Evolutionary conservation across 2,888 invertebrate genomes (phyloP).

Genomic region (Pseudolycoriella hygida): DNA sequence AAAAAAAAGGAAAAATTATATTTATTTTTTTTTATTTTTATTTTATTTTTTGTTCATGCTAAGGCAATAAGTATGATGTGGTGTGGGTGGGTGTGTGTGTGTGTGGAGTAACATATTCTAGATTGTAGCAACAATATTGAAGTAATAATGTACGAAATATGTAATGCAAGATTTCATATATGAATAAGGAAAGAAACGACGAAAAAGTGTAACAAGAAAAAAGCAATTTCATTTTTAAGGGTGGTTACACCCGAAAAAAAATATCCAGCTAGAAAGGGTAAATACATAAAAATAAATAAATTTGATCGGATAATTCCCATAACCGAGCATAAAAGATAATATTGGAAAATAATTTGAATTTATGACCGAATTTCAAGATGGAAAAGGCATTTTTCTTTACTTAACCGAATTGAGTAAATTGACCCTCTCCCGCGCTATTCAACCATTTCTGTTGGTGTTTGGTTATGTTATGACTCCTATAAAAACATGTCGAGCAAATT

Average conservation of each 20-base stretch:
- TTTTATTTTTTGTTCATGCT: background rate
- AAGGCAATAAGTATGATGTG: background rate
- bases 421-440: constrained; percentile 2
- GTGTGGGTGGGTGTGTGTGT: background rate
- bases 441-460: constrained; percentile 1
- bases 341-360: constrained; percentile 9
- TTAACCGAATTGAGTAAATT: constrained; percentile 7
- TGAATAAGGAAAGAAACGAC: no score
- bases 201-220: background rate
- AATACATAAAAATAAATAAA: constrained; percentile 7
- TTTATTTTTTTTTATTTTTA: background rate
- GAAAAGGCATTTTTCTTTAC: constrained; percentile 7
- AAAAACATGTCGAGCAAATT: no score
- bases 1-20: background rate
- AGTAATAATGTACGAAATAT: no score
- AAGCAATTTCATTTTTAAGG: constrained; percentile 1
- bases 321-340: constrained; percentile 8
- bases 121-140: background rate
- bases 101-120: background rate
- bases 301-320: constrained; percentile 7
- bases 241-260: background rate
- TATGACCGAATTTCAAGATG: constrained; percentile 6
- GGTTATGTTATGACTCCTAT: background rate
- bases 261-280: background rate
- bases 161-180: no score